A percentile compares a stretch with the other conserved stretches of the same genome.
Evolutionary conservation across 2,113 vertebrate species (phyloP).

Genomic region (Emydocephalus ijimae): DNA sequence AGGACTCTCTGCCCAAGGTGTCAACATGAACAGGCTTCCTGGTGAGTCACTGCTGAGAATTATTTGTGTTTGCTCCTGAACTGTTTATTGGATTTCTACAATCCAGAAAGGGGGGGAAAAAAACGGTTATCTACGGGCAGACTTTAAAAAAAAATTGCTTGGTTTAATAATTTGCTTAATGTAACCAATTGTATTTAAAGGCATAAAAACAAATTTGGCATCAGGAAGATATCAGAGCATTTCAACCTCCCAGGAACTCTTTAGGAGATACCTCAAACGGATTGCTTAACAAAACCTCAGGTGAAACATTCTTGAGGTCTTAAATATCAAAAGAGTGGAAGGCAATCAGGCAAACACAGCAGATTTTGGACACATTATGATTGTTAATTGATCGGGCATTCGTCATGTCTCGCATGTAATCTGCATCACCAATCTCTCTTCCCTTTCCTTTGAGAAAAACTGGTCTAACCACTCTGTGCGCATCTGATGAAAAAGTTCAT

Average conservation of each 20-base stretch:
- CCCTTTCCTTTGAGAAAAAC: not conserved
- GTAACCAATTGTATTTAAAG: not conserved
- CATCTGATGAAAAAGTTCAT: not conserved
- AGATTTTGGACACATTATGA: not conserved
- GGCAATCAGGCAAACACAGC: not conserved
- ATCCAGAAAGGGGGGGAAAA: not conserved
- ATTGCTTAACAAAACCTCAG: not conserved
- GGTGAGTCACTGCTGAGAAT: slow-evolving; percentile 79
- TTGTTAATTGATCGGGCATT: not conserved
- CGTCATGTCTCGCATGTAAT: not conserved
- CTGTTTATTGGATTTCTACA: slow-evolving; percentile 7
- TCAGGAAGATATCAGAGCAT: not conserved
- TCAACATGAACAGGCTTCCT: slow-evolving; percentile 99
- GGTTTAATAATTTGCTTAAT: not conserved
- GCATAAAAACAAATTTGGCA: not conserved
- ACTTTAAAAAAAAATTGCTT: not conserved
- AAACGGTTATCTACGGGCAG: not conserved
- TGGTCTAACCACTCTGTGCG: not conserved
- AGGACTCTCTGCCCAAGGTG: slow-evolving; percentile 95
- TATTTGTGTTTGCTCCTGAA: slow-evolving; percentile 34
- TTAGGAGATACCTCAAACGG: not conserved
- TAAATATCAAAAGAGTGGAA: not conserved
- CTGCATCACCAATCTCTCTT: not conserved
- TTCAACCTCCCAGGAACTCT: not conserved
- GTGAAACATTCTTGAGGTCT: not conserved